Conservation (phyloP, 2,797 vertebrate species). For the Distichodus sexfasciatus region DNA sequence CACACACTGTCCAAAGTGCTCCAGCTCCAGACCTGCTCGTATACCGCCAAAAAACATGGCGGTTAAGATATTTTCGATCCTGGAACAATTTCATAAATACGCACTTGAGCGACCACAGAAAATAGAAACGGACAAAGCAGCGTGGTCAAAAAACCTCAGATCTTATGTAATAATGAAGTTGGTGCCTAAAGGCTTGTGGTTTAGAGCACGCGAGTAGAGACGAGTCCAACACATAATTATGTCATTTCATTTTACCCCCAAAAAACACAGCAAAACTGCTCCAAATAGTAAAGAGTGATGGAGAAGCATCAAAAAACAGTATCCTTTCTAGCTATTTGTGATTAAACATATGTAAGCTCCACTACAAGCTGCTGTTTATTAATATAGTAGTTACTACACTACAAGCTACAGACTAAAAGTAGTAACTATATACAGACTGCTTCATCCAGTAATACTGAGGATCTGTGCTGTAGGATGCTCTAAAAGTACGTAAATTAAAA, state of each 20-base stretch:
- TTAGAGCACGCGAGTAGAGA: not conserved
- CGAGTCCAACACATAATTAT: not conserved
- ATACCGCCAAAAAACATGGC: not conserved
- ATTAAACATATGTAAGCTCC: too few species aligned
- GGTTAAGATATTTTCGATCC: constrained; percentile 10
- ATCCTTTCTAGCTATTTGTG: too few species aligned
- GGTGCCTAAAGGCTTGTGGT: not conserved
- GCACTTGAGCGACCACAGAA: not conserved
- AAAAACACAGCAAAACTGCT: not conserved
- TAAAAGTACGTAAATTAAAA: too few species aligned
- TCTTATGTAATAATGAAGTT: not conserved
- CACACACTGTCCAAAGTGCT: constrained; percentile 38
- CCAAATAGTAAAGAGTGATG: too few species aligned
- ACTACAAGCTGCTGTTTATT: too few species aligned
- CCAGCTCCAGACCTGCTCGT: not conserved
- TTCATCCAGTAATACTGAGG: too few species aligned
- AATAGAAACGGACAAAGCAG: not conserved
- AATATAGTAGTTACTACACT: too few species aligned
- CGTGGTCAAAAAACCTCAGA: not conserved
- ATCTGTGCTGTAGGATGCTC: too few species aligned
- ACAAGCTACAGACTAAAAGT: too few species aligned
- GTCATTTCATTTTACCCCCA: not conserved
- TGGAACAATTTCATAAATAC: constrained; percentile 9
- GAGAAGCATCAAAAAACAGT: too few species aligned
- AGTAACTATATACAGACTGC: too few species aligned